Evolutionary conservation across 2,797 vertebrate genomes (phyloP).

Genomic region (Alfaro cultratus): DNA sequence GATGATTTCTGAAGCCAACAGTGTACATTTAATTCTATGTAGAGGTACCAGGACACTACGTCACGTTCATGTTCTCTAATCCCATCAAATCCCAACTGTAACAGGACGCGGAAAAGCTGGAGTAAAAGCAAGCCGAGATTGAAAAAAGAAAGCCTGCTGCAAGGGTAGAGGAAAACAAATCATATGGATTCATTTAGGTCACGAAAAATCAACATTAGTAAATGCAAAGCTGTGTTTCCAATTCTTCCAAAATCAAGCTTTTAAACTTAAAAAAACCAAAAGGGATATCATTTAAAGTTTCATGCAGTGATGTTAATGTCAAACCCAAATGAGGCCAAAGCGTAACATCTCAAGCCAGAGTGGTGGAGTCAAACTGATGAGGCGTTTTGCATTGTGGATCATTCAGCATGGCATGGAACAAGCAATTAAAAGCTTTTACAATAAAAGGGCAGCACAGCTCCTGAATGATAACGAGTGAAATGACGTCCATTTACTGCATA

Average conservation of each 20-base stretch:
- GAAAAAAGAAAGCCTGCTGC: conserved; percentile 43
- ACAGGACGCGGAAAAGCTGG: conserved; percentile 41
- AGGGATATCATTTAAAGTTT: conserved; percentile 28
- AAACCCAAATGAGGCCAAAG: conserved; percentile 30
- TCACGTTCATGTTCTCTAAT: neutral
- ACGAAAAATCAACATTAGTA: conserved; percentile 41
- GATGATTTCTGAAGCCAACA: neutral
- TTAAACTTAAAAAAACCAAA: conserved; percentile 17
- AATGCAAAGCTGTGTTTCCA: conserved; percentile 55
- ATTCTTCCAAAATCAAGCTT: conserved; percentile 30
- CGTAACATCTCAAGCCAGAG: conserved; percentile 39
- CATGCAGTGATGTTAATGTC: conserved; percentile 60
- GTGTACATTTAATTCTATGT: neutral
- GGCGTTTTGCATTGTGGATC: conserved; percentile 35
- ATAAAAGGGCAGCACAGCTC: conserved; percentile 54
- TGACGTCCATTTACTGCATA: conserved; percentile 50
- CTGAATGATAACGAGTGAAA: conserved; percentile 46
- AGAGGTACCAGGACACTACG: neutral
- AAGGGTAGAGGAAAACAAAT: conserved; percentile 31
- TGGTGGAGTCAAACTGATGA: conserved; percentile 35
- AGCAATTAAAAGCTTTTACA: conserved; percentile 49
- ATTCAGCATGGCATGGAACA: conserved; percentile 57
- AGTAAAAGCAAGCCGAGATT: conserved; percentile 40
- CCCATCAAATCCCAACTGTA: conserved; percentile 51
- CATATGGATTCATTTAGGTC: conserved; percentile 39